Base-by-base conservation (phyloP, 2,888 invertebrate genomes). In the Apoda limacodes region DNA sequence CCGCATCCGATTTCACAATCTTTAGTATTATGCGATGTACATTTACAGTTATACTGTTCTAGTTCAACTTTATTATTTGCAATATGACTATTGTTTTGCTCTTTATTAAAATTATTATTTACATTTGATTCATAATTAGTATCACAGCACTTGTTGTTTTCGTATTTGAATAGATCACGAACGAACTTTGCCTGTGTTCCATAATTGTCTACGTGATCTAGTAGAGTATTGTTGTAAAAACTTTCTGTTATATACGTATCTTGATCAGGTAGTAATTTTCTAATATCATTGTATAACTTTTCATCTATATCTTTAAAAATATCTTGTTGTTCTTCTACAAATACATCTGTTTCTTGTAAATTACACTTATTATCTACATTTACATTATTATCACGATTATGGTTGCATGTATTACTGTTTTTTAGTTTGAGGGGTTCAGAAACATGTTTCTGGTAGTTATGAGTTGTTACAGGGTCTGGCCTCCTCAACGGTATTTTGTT, bases 1-100 rank as follows among this genome's bases (percentile, higher is more conserved):
- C 78, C 78, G 21, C 78, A 78, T 0, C 78, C 80, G 0, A 55
- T 42, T n/a, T n/a, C n/a, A n/a, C n/a, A n/a, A n/a, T n/a, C n/a
- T n/a, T n/a, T n/a, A n/a, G n/a, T n/a, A n/a, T n/a, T n/a, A n/a
- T n/a, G n/a, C n/a, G n/a, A n/a, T n/a, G n/a, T n/a, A n/a, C n/a
- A n/a, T 15, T 58, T 55, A 24, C 76, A 75, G 21, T 43, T 36
- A 24, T 45, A 52, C 5, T n/a, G n/a, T n/a, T n/a, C n/a, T n/a
- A n/a, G n/a, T n/a, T n/a, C n/a, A n/a, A n/a, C n/a, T n/a, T 26
- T 38, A 6, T 49, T 50, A 10, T 34, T 39, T 1, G 21, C 21
- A 40, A 57, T 58, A 40, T 51, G 48, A 36, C 60, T 60, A n/a
- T 49, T 41, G 21, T 35, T 30, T n/a, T n/a, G n/a, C 28, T 44